Conservation (phyloP, 2,888 invertebrate genomes). For the Unio delphinus region DNA sequence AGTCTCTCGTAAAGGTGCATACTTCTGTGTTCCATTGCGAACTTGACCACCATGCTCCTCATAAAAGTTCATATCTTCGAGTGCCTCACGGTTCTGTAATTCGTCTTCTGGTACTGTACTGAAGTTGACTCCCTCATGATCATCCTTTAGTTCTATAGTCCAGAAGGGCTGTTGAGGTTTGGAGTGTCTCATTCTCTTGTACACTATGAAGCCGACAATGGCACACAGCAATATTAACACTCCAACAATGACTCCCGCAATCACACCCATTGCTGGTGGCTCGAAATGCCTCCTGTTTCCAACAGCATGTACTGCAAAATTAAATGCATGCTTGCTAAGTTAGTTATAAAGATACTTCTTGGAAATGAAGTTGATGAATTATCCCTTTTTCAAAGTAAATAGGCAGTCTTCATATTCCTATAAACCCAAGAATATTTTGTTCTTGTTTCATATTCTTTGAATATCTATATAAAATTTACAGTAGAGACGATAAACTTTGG, state of each 20-base stretch:
- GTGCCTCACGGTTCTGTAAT: constrained; percentile 23
- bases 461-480: too few relatives aligned
- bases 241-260: constrained; percentile 46
- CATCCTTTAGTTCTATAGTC: constrained; percentile 62
- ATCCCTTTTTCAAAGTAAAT: too few relatives aligned
- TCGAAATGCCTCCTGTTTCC: background rate
- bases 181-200: constrained; percentile 38
- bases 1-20: constrained; percentile 16
- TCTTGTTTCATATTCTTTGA: too few relatives aligned
- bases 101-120: constrained; percentile 55
- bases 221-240: constrained; percentile 41
- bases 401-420: too few relatives aligned
- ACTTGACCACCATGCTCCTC: constrained; percentile 28
- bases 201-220: constrained; percentile 46
- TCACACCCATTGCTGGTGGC: constrained; percentile 28
- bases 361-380: too few relatives aligned
- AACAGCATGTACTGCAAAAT: too few relatives aligned
- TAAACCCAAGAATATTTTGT: too few relatives aligned
- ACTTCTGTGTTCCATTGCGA: constrained; percentile 14
- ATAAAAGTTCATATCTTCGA: constrained; percentile 47
- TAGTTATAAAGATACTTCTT: too few relatives aligned
- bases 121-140: constrained; percentile 62
- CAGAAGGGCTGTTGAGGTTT: constrained; percentile 53
- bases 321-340: too few relatives aligned
- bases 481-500: too few relatives aligned